Evolutionary conservation across 1,140 invertebrate species (phyloP), one percentile per base, ranked within the genome.

Genomic region (Mizuhopecten yessoensis): DNA sequence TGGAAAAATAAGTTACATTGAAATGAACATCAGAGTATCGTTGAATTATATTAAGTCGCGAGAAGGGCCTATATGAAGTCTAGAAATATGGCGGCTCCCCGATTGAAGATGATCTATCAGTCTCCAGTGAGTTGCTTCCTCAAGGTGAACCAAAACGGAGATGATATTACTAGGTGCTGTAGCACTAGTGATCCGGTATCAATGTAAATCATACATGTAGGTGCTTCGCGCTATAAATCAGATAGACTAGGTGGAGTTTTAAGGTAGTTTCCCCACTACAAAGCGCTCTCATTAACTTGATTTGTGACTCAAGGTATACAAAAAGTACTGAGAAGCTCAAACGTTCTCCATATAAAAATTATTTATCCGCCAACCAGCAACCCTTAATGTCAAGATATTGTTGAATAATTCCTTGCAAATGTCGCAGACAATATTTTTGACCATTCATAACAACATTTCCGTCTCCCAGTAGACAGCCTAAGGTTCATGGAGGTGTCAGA

Each of bases 361-460:
- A 75, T 75, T 75, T 75, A 75, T 75, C 57, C 29, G 57, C 57
- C 57, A 75, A 7, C 57, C 57, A 29, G 57, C 57, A 29, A 75
- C 57, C 57, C 57, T 75, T 75, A 29, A 75, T 75, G 57, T 75
- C 57, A 75, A 75, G n/a, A 1, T 29, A 75, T 75, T 75, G n/a
- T 29, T 29, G 57, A 75, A 29, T 75, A 75, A 75, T 75, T n/a
- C 57, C n/a, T n/a, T 75, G 20, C 57, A 75, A 29, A 75, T 17
- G 57, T 75, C 57, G 11, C 23, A 75, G 57, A 75, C 57, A 75
- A 75, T 75, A 75, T 29, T 75, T 75, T 75, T 75, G 20, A 75
- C 57, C 57, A 29, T 75, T 29, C n/a, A 75, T 75, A 75, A 75
- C 57, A 75, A 23, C 5, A 75, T 75, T 75, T 13, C 57, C 1